Evolutionary conservation across 1,140 invertebrate species (phyloP), one percentile per base, ranked within the genome.

Genomic region (Papilio xuthus): DNA sequence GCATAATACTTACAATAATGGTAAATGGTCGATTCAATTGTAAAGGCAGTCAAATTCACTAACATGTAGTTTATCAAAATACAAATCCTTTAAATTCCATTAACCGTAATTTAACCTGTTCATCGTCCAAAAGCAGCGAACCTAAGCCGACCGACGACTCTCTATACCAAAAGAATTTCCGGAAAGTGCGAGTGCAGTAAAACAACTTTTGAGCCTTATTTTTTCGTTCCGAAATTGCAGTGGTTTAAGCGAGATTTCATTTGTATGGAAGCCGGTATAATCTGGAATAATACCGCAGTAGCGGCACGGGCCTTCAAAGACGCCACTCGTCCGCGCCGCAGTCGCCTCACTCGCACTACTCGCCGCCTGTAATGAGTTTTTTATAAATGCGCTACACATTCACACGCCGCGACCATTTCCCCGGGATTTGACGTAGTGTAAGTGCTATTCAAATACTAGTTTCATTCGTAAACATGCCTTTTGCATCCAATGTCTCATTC

Each of bases 181-280:
- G 83, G 86, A 88, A 90, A 91, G 90, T 92, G 91, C 84, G 90
- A 92, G 86, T 90, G 88, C 89, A 92, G 89, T 92, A 90, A 92
- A 92, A 89, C 88, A 92, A 91, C 88, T 90, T 92, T 90, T 90
- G 88, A 92, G 89, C 90, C 90, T 92, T 92, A 93, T 93, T 92
- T 92, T 86, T 90, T 92, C 89, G 89, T 93, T 92, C 90, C 91
- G 86, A 93, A 93, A 92, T 91, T 93, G 91, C 92, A 93, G 89
- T 92, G 90, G 87, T 90, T 93, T 93, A 93, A 93, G 91, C 91
- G 90, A 91, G 91, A 92, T 93, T 93, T 93, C 91, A 93, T 93
- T 93, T 93, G 92, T 93, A 93, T 93, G 86, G 90, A 90, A 92
- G 90, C 89, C 83, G 90, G 91, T 86, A 93, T 93, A 93, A 93